These are phyloP conservation scores for Paramisgurnus dabryanus DNA, from an alignment of 2,113 vertebrate genomes.

Conservation along the genomic window DNA sequence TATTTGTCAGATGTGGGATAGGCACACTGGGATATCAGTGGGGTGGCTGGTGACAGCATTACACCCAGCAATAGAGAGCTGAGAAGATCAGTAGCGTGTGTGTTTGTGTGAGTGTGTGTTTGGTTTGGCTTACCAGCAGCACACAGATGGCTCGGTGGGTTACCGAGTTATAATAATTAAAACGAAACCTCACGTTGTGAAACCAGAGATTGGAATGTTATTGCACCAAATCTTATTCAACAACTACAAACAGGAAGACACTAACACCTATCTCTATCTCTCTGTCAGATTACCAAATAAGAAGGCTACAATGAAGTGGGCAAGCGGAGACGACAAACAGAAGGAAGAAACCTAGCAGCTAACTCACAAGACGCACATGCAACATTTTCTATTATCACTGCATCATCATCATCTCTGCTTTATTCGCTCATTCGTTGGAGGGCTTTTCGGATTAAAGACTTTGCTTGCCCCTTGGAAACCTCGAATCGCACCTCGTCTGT, in stretches of 20 bases:
- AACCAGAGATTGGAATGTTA: conserved; percentile 48
- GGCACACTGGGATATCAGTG: not conserved
- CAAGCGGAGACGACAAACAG: not conserved
- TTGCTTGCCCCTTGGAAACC: conserved; percentile 61
- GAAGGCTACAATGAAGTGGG: conserved; percentile 33
- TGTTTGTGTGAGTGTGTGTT: conserved; percentile 20
- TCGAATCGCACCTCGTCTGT: conserved; percentile 41
- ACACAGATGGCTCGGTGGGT: conserved; percentile 69
- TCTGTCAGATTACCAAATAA: conserved; percentile 62
- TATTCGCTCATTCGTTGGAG: conserved; percentile 34
- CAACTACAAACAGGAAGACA: not conserved
- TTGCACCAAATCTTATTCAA: conserved; percentile 23
- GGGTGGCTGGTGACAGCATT: not conserved
- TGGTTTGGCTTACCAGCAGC: conserved; percentile 47
- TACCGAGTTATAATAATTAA: conserved; percentile 70
- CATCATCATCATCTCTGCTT: conserved; percentile 45
- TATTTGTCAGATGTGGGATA: not conserved
- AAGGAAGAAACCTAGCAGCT: conserved; percentile 48
- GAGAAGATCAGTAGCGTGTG: not conserved
- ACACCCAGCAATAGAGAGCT: not conserved
- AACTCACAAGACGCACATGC: conserved; percentile 48
- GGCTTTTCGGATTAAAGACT: conserved; percentile 60
- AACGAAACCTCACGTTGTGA: conserved; percentile 63
- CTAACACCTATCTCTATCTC: conserved; percentile 20
- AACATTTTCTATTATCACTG: conserved; percentile 23